These are phyloP conservation scores for Orchestia grillus DNA, from an alignment of 1,140 invertebrate species.

Conservation along the genomic window DNA sequence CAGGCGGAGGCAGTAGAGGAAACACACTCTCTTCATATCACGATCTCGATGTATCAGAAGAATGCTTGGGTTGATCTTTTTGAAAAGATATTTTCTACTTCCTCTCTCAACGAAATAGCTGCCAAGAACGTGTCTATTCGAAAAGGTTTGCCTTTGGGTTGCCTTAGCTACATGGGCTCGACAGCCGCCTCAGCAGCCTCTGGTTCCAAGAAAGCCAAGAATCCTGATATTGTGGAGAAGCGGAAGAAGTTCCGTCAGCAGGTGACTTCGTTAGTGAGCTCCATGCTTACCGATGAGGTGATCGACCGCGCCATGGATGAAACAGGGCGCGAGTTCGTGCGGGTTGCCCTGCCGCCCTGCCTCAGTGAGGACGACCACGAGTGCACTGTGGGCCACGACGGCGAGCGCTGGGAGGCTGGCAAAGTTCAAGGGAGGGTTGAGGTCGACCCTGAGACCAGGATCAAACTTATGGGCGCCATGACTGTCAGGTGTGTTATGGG, in stretches of 20 bases:
- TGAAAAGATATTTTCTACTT: conserved; percentile 74
- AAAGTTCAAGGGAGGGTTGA: conserved; percentile 77
- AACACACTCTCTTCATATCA: conserved; percentile 91
- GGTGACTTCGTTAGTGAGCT: conserved; percentile 77
- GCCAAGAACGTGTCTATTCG: conserved; percentile 45
- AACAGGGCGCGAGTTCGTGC: conserved; percentile 85
- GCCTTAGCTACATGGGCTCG: conserved; percentile 59
- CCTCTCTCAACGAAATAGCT: conserved; percentile 32
- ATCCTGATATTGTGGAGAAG: neutral
- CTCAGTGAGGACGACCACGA: conserved; percentile 74
- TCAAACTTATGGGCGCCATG: conserved; percentile 81
- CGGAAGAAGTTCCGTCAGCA: conserved; percentile 45
- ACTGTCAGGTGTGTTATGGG: conserved; percentile 80
- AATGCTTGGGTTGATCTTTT: conserved; percentile 91
- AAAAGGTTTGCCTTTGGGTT: conserved; percentile 58
- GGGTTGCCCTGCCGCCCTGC: conserved; percentile 88
- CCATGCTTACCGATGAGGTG: conserved; percentile 78
- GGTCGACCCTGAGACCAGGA: conserved; percentile 78
- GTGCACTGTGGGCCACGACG: conserved; percentile 70
- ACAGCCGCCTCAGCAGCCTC: conserved; percentile 69
- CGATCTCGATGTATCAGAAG: conserved; percentile 91
- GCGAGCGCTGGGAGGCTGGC: conserved; percentile 78
- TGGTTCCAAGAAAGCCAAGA: neutral
- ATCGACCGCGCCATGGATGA: conserved; percentile 88
- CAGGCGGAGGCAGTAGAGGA: conserved; percentile 83